Evolutionary conservation across 2,113 vertebrate genomes (phyloP).

Genomic region (Takifugu flavidus): DNA sequence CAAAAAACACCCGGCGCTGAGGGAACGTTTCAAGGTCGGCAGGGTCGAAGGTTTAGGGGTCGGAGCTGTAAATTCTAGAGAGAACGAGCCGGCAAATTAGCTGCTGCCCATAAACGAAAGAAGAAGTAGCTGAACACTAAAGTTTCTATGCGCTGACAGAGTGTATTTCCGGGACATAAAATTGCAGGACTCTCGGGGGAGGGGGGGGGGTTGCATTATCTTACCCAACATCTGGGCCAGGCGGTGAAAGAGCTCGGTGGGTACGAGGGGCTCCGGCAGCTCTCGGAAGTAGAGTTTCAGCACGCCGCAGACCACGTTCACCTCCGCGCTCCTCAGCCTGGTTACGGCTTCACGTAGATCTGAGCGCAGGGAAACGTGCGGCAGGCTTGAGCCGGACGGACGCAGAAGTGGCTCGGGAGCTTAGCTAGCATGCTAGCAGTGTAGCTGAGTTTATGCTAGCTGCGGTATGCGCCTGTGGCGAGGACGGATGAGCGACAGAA

Average conservation of each 20-base stretch:
- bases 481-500: background rate
- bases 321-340: slow-evolving; percentile 62
- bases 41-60: too few relatives aligned
- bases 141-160: too few relatives aligned
- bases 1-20: background rate
- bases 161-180: too few relatives aligned
- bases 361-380: slow-evolving; percentile 23
- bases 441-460: too few relatives aligned
- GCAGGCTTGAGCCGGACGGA: too few relatives aligned
- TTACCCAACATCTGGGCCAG: slow-evolving; percentile 62
- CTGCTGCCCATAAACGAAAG: background rate
- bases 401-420: too few relatives aligned
- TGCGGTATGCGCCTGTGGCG: too few relatives aligned
- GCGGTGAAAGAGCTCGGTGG: slow-evolving; percentile 60
- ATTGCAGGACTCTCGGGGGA: too few relatives aligned
- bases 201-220: background rate
- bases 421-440: too few relatives aligned
- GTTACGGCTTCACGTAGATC: slow-evolving; percentile 70
- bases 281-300: slow-evolving; percentile 77
- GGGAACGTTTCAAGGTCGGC: background rate
- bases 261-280: slow-evolving; percentile 73
- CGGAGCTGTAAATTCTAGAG: too few relatives aligned
- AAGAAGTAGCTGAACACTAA: background rate
- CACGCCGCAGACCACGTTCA: slow-evolving; percentile 70
- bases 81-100: background rate